Conservation (phyloP, 1,140 invertebrate species). For the Maconellicoccus hirsutus region DNA sequence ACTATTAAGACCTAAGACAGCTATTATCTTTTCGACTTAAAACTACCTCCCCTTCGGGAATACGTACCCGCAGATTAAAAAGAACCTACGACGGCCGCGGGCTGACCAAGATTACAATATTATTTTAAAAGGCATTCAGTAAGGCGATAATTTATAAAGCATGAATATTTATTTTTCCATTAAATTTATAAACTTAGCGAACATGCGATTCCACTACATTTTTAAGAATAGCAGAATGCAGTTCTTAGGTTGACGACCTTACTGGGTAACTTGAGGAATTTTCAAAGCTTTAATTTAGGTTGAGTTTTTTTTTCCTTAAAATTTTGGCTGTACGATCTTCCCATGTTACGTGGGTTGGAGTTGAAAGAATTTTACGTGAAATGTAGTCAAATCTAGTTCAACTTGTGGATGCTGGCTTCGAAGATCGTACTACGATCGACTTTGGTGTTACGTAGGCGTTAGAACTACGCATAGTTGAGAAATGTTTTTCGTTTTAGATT, state of each 20-base stretch:
- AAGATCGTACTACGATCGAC: too few species aligned
- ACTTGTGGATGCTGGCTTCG: background rate
- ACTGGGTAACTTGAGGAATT: background rate
- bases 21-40: background rate
- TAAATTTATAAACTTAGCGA: slow-evolving; percentile 9
- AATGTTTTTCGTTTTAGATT: too few species aligned
- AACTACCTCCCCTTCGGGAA: background rate
- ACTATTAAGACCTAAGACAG: slow-evolving; percentile 4
- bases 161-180: slow-evolving; percentile 10
- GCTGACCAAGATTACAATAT: slow-evolving; percentile 2
- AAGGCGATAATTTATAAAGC: slow-evolving; percentile 5
- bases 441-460: too few species aligned
- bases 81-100: background rate
- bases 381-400: background rate
- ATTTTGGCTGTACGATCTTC: too few species aligned
- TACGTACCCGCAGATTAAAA: background rate
- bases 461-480: too few species aligned
- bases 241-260: background rate
- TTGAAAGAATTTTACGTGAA: background rate
- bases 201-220: background rate
- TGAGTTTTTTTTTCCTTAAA: background rate
- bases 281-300: too few species aligned
- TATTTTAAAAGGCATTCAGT: slow-evolving; percentile 1
- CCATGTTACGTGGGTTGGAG: background rate
- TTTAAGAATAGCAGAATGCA: background rate